Evolutionary conservation across 2,113 vertebrate species (phyloP).

Genomic region (Lasiurus borealis): DNA sequence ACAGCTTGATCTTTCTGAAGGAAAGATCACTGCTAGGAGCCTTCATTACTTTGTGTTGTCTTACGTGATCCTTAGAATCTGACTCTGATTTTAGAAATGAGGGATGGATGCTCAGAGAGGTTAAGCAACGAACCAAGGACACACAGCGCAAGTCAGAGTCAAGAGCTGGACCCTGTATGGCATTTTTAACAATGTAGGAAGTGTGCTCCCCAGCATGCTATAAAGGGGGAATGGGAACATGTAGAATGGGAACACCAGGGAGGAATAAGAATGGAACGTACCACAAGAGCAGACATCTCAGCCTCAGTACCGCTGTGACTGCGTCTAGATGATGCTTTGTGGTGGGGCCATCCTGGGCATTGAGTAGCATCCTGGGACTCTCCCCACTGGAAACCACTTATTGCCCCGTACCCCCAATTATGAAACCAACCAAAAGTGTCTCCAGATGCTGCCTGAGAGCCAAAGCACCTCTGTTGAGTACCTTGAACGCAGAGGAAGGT

Average conservation of each 20-base stretch:
- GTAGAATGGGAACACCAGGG: fast-evolving
- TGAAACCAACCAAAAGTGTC: background rate
- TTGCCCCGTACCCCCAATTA: background rate
- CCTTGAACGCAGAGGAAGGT: fast-evolving
- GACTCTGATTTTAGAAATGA: background rate
- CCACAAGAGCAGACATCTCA: background rate
- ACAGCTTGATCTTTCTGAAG: background rate
- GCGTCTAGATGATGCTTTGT: fast-evolving
- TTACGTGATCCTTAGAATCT: background rate
- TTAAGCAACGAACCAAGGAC: background rate
- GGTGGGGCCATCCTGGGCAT: fast-evolving
- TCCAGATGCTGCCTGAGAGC: background rate
- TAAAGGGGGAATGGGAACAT: background rate
- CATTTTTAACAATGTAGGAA: background rate
- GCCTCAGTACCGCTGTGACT: fast-evolving
- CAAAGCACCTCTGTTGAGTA: background rate
- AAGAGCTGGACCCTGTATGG: background rate
- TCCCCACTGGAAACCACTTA: background rate
- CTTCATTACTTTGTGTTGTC: background rate
- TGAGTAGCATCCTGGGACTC: background rate
- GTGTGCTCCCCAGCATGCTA: no score
- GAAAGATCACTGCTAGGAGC: fast-evolving
- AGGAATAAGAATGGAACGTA: fast-evolving
- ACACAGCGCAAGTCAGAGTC: background rate
- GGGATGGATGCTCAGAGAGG: background rate